Evolutionary conservation across 2,888 invertebrate species (phyloP), one percentile per base, ranked within the genome.

Genomic region (Cheilosia scutellata): DNA sequence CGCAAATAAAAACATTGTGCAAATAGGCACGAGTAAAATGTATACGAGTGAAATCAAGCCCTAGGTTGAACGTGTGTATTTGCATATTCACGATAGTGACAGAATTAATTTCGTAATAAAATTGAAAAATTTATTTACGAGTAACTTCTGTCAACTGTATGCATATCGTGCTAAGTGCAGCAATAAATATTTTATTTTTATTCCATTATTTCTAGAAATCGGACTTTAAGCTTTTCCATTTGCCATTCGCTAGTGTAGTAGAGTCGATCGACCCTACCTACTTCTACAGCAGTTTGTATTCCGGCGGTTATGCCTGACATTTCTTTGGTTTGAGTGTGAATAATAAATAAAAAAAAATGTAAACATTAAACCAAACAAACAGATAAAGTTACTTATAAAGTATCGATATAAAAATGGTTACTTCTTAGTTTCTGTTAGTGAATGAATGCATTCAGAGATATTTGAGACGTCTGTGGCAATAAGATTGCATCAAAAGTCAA

Each of bases 371-470:
- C 16, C 47, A 65, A 65, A 33, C 37, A 58, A 57, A 66, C 57
- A 75, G 57, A 65, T 75, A 49, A 37, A 65, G 49, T 75, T 75
- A 47, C 75, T 65, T 57, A 11, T 29, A 31, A 42, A 4, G 13
- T 37, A 62, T 44, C 16, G 7, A 33, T 27, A 65, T 75, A 6
- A 5, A 44, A 44, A 44, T 44, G 16, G 44, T 6, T n/a, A 58
- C 57, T 49, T 75, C 29, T 65, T 27, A 65, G 2, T 66, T 75
- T 57, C 13, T 57, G 49, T 58, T 37, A 27, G n/a, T 40, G 11
- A 31, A 31, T 42, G 27, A 44, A 44, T 11, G 37, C 37, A 37
- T 4, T 37, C 37, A 37, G 37, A 25, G 47, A 47, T 6, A 16
- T 47, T 16, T 47, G 9, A 20, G 20, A 47, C 4, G 47, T 20